Evolutionary conservation across 2,888 invertebrate genomes (phyloP).

Genomic region (Zhuqinia jingwanae): DNA sequence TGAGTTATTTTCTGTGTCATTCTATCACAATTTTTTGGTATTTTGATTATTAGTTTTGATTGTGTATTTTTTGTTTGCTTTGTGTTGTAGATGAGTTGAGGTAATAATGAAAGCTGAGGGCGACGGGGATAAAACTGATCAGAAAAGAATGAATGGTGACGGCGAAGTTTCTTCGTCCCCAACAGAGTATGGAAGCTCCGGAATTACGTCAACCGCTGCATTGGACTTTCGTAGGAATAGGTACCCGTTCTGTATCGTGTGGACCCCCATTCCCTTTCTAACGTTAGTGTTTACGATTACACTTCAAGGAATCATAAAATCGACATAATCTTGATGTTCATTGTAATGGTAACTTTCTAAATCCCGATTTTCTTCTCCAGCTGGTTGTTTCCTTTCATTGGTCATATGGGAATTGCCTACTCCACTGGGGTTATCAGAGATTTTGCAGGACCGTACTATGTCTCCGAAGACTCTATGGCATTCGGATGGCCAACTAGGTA

Average conservation of each 20-base stretch:
- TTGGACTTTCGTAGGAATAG: conserved; percentile 81
- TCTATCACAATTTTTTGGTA: not conserved
- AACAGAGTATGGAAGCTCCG: conserved; percentile 62
- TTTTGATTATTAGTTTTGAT: not conserved
- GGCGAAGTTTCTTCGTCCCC: conserved; percentile 43
- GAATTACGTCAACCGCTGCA: not conserved
- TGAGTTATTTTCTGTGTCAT: too few species aligned
- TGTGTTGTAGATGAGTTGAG: conserved; percentile 45
- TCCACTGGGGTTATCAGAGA: conserved; percentile 88
- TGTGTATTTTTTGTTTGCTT: not conserved
- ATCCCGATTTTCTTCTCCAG: too few species aligned
- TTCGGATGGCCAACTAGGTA: conserved; percentile 94
- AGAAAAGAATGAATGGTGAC: conserved; percentile 54
- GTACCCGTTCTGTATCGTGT: conserved; percentile 96
- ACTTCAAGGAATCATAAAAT: too few species aligned
- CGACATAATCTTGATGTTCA: too few species aligned
- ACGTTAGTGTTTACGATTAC: conserved; percentile 88
- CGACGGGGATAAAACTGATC: conserved; percentile 21
- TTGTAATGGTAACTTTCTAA: too few species aligned
- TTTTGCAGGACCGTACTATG: conserved; percentile 98
- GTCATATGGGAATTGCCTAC: conserved; percentile 98
- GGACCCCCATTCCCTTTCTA: conserved; percentile 97
- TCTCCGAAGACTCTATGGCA: conserved; percentile 95
- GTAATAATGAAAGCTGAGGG: conserved; percentile 54
- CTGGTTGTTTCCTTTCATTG: conserved; percentile 98